Percentiles rank a stretch among this genome's conserved stretches.
phyloP scores from a whole-genome alignment of 1,140 invertebrate species.

The Sinonovacula constricta region DNA sequence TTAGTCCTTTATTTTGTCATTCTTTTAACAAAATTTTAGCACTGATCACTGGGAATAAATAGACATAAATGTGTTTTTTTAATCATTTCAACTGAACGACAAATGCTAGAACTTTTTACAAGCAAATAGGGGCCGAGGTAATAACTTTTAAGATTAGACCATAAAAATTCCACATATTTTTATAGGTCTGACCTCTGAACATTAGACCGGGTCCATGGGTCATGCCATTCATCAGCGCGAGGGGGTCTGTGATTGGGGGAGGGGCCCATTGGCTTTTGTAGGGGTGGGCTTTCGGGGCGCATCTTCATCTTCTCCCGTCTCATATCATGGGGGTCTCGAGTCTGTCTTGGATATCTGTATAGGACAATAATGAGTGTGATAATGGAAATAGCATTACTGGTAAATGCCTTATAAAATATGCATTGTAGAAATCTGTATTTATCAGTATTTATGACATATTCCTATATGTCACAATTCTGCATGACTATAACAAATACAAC shows the following conservation, averaged over 20 bases:
- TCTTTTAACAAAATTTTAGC: not conserved
- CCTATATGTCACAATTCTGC: no score
- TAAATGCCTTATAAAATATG: no score
- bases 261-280: slow-evolving; percentile 22
- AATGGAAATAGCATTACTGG: no score
- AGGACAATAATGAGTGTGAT: slow-evolving; percentile 21
- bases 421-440: no score
- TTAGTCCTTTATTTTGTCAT: no score
- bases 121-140: not conserved
- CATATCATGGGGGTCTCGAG: slow-evolving; percentile 39
- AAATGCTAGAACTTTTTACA: not conserved
- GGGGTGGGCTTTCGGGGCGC: slow-evolving; percentile 34
- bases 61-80: not conserved
- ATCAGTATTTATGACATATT: no score
- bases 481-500: no score
- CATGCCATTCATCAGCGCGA: slow-evolving; percentile 90
- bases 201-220: slow-evolving; percentile 86
- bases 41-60: not conserved
- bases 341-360: slow-evolving; percentile 30
- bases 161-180: not conserved
- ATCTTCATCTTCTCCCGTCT: slow-evolving; percentile 43
- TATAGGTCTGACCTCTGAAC: slow-evolving; percentile 17
- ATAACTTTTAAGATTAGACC: not conserved
- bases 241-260: slow-evolving; percentile 31
- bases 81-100: not conserved